phyloP scores from a whole-genome alignment of 2,888 invertebrate species.

The Caradrina kadenii region DNA sequence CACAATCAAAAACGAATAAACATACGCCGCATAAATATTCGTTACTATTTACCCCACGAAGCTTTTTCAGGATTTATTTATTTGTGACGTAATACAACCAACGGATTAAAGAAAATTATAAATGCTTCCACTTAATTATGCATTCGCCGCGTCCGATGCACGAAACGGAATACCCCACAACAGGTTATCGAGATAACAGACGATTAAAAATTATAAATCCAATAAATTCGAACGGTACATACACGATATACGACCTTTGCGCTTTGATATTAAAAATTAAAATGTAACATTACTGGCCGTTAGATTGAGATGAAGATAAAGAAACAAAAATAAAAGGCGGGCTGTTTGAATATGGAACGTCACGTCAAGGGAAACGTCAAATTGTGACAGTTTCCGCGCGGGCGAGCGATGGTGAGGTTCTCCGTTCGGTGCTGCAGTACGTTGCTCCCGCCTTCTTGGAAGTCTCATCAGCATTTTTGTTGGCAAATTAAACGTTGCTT shows the following conservation, averaged over 20 bases:
- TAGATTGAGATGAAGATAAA: constrained; percentile 84
- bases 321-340: constrained; percentile 86
- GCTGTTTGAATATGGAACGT: constrained; percentile 89
- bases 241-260: constrained; percentile 79
- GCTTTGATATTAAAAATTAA: constrained; percentile 72
- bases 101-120: constrained; percentile 80
- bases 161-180: constrained; percentile 87
- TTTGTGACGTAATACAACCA: constrained; percentile 64
- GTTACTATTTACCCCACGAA: not conserved
- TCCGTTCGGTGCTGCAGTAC: constrained; percentile 55
- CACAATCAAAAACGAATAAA: too few species aligned
- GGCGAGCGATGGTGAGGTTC: constrained; percentile 72
- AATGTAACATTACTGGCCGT: constrained; percentile 71
- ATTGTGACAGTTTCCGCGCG: constrained; percentile 90
- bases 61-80: constrained; percentile 32
- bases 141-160: constrained; percentile 87
- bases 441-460: constrained; percentile 85
- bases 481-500: constrained; percentile 55
- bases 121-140: constrained; percentile 88
- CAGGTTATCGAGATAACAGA: constrained; percentile 87
- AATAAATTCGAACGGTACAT: constrained; percentile 66
- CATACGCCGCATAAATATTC: not conserved
- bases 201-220: constrained; percentile 83
- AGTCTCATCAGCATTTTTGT: constrained; percentile 74
- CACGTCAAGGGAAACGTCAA: constrained; percentile 90